phyloP scores from a whole-genome alignment of 2,797 vertebrate species.

The Jordanella pulchra region DNA sequence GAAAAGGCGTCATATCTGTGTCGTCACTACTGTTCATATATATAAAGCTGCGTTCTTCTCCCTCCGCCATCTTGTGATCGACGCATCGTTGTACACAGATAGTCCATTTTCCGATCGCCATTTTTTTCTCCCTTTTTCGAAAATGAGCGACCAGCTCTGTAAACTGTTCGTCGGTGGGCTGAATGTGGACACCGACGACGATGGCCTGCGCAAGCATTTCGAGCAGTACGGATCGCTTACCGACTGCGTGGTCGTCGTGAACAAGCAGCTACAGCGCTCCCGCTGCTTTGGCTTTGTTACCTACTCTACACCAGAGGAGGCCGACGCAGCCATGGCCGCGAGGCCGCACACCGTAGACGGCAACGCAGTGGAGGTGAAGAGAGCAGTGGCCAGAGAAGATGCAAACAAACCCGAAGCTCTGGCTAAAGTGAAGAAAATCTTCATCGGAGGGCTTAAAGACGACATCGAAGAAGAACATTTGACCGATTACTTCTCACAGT shows the following conservation, averaged over 20 bases:
- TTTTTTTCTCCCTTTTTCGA: constrained; percentile 27
- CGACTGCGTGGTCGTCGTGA: constrained; percentile 97
- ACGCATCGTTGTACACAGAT: rapidly evolving
- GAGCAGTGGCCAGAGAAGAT: constrained; percentile 96
- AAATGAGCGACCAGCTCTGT: constrained; percentile 89
- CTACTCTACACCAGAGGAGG: constrained; percentile 92
- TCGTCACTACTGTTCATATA: constrained; percentile 44
- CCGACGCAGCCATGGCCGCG: constrained; percentile 93
- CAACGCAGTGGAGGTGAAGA: constrained; percentile 93
- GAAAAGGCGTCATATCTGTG: constrained; percentile 43
- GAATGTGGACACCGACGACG: constrained; percentile 96
- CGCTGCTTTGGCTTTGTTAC: constrained; percentile 98
- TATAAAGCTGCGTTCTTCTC: constrained; percentile 39
- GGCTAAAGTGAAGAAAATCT: constrained; percentile 98
- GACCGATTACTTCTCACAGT: constrained; percentile 88
- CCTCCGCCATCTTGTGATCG: constrained; percentile 60
- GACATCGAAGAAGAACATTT: constrained; percentile 90
- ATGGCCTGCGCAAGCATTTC: constrained; percentile 92
- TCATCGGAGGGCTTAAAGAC: constrained; percentile 91
- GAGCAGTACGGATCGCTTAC: constrained; percentile 92
- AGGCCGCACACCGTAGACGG: constrained; percentile 95
- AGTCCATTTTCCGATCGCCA: rapidly evolving
- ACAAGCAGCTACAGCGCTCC: constrained; percentile 94
- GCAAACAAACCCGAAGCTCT: constrained; percentile 93
- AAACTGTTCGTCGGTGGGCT: constrained; percentile 97